These are phyloP conservation scores for Myotis brandtii DNA, from an alignment of 2,113 vertebrate genomes.

Conservation along the genomic window DNA sequence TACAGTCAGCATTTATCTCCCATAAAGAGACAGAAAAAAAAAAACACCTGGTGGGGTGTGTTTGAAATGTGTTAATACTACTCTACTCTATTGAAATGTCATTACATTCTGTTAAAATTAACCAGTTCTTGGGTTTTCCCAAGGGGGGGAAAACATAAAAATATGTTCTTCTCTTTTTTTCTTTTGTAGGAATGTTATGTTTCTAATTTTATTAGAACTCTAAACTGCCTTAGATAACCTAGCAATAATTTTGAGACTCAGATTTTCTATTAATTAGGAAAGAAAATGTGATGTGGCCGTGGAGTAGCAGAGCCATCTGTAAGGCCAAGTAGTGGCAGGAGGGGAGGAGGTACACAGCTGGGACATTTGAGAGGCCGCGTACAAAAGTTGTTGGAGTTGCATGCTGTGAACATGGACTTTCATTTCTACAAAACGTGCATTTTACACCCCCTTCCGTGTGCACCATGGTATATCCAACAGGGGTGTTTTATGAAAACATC, in stretches of 20 bases:
- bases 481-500: not conserved
- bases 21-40: not conserved
- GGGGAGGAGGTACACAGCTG: accelerated
- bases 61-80: not conserved
- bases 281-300: not conserved
- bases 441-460: not conserved
- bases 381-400: not conserved
- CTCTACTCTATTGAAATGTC: not conserved
- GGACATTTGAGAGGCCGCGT: not conserved
- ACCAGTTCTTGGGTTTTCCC: not conserved
- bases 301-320: not conserved
- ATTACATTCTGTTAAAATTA: not conserved
- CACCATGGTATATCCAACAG: not conserved
- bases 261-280: not conserved
- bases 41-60: not conserved
- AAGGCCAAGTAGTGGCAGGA: not conserved
- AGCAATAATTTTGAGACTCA: not conserved
- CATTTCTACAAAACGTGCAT: not conserved
- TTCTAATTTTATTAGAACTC: not conserved
- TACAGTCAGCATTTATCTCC: not conserved
- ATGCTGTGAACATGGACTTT: not conserved
- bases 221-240: not conserved
- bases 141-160: not conserved
- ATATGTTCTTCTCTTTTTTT: not conserved
- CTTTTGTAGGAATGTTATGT: not conserved